Evolutionary conservation across 2,113 vertebrate species (phyloP), one percentile per base, ranked within the genome.

Genomic region (Rhynchomys soricoides): DNA sequence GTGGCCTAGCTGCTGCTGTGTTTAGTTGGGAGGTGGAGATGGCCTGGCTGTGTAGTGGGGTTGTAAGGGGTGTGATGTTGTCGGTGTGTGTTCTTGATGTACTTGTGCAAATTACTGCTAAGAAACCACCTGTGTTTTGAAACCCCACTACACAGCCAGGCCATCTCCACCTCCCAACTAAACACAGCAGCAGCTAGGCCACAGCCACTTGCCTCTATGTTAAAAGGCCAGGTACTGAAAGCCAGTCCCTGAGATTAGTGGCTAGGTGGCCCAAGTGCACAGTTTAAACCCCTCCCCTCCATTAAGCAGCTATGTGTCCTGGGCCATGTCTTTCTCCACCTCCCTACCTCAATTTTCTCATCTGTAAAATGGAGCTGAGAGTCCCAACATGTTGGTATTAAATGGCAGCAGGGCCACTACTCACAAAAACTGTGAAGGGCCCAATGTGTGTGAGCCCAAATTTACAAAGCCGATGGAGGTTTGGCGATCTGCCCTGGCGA

Each of bases 41-140:
- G 79, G 92, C 40, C 17, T 43, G 57, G 74, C 45, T 91, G 89
- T 78, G 11, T 52, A 91, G 83, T 62, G 73, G 77, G 79, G 48
- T 79, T 97, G 95, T 98, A 95, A 98, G 89, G 97, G 96, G 78
- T 96, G 91, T 98, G 85, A 90, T 98, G 81, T 98, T 98, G 78
- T 98, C 92, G 96, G 96, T 98, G 96, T 96, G 97, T 97, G 98
- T 97, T 97, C 83, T 90, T 98, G 95, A 90, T 97, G 96, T 97
- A 43, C 96, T 97, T 97, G 91, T 97, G 96, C 96, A 79, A 95
- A 93, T 95, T 90, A 92, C 96, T 97, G 98, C 97, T 98, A 96
- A 98, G 98, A 99, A 98, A 98, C 97, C 98, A 98, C 98, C 98
- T 98, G 99, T 99, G 99, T 99, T 99, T 99, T 99, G 99, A 99